Evolutionary conservation across 2,888 invertebrate genomes (phyloP).

Genomic region (Nemoura dubitans): DNA sequence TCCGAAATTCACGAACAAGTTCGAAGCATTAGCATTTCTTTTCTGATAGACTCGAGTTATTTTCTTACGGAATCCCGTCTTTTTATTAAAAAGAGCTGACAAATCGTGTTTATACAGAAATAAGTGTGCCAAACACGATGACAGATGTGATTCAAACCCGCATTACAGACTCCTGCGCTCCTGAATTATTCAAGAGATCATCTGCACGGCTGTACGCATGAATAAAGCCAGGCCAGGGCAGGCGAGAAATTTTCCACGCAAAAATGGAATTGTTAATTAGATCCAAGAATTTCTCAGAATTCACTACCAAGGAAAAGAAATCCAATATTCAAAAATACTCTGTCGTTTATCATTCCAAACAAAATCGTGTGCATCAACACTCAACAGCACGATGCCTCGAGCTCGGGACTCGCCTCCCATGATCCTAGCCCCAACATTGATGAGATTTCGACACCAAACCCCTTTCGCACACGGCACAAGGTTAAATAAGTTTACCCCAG

Average conservation of each 20-base stretch:
- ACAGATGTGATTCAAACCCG: background rate
- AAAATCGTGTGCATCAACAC: background rate
- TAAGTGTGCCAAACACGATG: background rate
- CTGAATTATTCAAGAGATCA: slow-evolving; percentile 4
- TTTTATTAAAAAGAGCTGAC: background rate
- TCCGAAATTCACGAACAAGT: no score
- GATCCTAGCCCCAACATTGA: background rate
- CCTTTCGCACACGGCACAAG: background rate
- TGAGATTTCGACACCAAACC: background rate
- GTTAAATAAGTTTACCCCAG: background rate
- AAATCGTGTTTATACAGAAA: background rate
- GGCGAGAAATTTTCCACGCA: background rate
- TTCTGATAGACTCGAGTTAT: background rate
- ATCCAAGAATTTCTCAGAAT: background rate
- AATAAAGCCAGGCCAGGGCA: background rate
- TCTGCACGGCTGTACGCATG: background rate
- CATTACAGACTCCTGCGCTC: background rate
- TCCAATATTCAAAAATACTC: background rate
- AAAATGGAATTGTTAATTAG: background rate
- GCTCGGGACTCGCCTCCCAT: no score
- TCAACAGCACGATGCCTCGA: background rate
- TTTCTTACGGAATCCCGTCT: background rate
- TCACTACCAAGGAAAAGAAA: background rate
- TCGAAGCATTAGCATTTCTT: no score
- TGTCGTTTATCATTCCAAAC: background rate